These are phyloP conservation scores for Oreochromis tanganicae DNA, from an alignment of 2,113 vertebrate genomes.

Conservation along the genomic window DNA sequence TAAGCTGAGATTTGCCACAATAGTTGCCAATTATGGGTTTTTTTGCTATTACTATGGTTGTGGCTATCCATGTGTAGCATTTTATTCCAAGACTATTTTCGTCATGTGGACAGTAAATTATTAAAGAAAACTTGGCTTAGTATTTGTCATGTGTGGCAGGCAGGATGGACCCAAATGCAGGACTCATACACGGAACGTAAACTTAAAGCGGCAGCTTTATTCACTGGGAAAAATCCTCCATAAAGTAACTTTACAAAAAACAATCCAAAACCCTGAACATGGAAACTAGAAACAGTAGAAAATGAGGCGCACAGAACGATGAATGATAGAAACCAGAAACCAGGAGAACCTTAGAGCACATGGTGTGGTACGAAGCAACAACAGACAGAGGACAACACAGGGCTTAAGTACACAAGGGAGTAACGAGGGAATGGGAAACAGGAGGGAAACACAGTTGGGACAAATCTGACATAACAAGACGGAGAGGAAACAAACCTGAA, in stretches of 20 bases:
- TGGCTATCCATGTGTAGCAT: not conserved
- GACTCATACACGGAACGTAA: not conserved
- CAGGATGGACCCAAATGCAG: not conserved
- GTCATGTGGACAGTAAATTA: not conserved
- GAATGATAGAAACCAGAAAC: not conserved
- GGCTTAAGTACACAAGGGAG: not conserved
- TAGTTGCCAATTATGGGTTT: too few relatives aligned
- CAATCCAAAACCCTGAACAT: not conserved
- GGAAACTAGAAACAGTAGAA: not conserved
- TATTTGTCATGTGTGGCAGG: not conserved
- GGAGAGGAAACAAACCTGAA: not conserved
- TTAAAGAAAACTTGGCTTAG: accelerated
- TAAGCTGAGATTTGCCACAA: too few relatives aligned
- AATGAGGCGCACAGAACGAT: accelerated
- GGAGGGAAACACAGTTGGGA: not conserved
- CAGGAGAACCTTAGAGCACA: not conserved
- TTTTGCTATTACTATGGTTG: not conserved
- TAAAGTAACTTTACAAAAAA: not conserved
- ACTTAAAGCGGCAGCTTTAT: not conserved
- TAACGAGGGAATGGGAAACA: not conserved
- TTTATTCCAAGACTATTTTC: not conserved
- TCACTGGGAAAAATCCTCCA: not conserved
- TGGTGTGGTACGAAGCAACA: not conserved
- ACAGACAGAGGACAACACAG: not conserved
- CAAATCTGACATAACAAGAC: not conserved